A percentile compares a stretch with the other conserved stretches of the same genome.
phyloP scores from a whole-genome alignment of 2,888 invertebrate genomes.

The Bugulina stolonifera region DNA sequence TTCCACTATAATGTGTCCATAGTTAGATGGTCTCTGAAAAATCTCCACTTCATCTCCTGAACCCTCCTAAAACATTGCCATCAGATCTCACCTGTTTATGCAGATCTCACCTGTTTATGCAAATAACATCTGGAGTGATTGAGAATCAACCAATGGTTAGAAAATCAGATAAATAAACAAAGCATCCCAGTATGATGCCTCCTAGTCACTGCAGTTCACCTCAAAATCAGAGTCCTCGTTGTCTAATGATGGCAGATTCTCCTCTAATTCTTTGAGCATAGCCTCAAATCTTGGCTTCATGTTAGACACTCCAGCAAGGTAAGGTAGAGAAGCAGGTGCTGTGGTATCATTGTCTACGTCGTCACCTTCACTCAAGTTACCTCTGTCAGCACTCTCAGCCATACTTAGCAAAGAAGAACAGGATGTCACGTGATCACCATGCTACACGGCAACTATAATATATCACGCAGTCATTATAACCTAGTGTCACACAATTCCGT shows the following conservation, averaged over 20 bases:
- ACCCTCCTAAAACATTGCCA: not conserved
- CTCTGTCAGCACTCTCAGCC: not conserved
- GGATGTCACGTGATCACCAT: too few species aligned
- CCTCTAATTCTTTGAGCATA: slow-evolving; percentile 46
- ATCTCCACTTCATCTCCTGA: slow-evolving; percentile 22
- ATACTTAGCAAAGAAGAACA: too few species aligned
- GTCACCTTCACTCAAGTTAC: not conserved
- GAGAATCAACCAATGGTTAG: too few species aligned
- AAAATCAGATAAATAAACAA: too few species aligned
- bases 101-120: too few species aligned
- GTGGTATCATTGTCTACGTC: not conserved
- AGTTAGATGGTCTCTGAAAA: slow-evolving; percentile 6
- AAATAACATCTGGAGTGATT: too few species aligned
- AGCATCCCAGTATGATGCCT: too few species aligned
- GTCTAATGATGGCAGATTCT: slow-evolving; percentile 45
- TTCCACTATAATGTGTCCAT: not conserved
- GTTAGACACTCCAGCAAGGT: not conserved
- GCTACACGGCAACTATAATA: too few species aligned
- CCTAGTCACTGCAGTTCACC: not conserved
- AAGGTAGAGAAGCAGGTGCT: not conserved
- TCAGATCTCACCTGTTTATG: too few species aligned
- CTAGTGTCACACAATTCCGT: too few species aligned
- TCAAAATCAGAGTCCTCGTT: slow-evolving; percentile 42
- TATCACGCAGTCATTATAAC: too few species aligned
- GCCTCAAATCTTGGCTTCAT: slow-evolving; percentile 45